Base-by-base conservation (phyloP, 2,797 vertebrate species). In the Pseudochromis fuscus region DNA sequence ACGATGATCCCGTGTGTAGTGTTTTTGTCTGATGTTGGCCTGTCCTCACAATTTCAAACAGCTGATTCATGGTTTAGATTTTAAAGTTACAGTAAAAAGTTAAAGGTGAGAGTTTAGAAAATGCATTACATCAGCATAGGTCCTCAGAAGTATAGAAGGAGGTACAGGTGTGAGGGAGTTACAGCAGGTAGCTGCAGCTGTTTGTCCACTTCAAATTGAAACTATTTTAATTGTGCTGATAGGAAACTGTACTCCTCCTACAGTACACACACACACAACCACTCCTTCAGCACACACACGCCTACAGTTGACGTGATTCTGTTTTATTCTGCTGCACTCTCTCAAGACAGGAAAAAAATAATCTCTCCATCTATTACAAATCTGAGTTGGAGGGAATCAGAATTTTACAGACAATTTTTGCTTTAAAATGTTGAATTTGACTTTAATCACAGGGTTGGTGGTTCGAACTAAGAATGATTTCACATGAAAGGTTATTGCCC, bases 211-310 rank as follows among this genome's bases (percentile, higher is more conserved):
- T 70, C 53, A 56, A 67, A 84, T 56, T 81, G 67, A 88, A 88
- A 84, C 71, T 76, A 70, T 86, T 89, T 91, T 88, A 82, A 87
- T 77, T 53, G 64, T 16, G n/a, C 50, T 69, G 73, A 86, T 80
- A 70, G 19, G 55, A 78, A 38, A 35, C 44, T 30, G 49, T 45
- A 63, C 77, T 82, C 56, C 79, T 81, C 84, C 84, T 82, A 72
- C 15, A 57, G 55, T 2, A 44, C 51, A 82, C 46, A 72, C 46
- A 72, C 42, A 80, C 68, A 69, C 23, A 60, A 33, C 58, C 52
- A 4, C 84, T 70, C 88, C 83, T 75, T 86, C 21, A 73, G 33
- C 64, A 84, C 57, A 82, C 76, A 78, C 65, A 71, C 55, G 21
- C 30, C 45, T 48, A 71, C 55, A 59, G 37, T 2, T 45, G 48